Base-by-base conservation (phyloP, 1,140 invertebrate genomes). In the Hylaeus anthracinus region DNA sequence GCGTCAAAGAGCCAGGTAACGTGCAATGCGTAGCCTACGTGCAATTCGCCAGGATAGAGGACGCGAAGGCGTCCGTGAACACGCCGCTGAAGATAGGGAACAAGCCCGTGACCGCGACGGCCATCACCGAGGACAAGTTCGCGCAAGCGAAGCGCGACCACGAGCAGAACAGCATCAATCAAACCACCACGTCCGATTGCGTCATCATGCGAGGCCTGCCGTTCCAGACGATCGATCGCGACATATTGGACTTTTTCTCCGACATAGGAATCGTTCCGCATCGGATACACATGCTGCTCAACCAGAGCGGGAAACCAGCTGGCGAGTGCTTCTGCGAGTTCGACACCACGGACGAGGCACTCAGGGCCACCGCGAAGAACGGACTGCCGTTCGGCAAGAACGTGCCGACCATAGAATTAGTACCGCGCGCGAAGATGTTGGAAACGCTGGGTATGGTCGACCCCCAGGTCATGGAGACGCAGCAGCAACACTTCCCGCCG, bases 241-340 rank as follows among this genome's bases (percentile, higher is more conserved):
- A 97, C 81, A 95, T 98, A 41, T 94, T 96, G 0, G 96, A 97
- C 65, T 98, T 97, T 85, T 97, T 98, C 83, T 95, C 95, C 0
- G 95, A 97, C 64, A 95, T 97, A 37, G 96, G 96, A 12, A 94
- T 97, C 2, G 95, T 96, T 0, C 97, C 97, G 0, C 94, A 95
- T 45, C 95, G 96, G 78, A 97, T 98, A 78, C 96, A 98, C 87
- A 95, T 98, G 77, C 94, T 98, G 91, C 93, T 96, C 14, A 96
- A 96, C 83, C 91, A 95, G 8, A 94, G 94, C 63, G 95, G 96
- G 3, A 94, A 95, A 79, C 96, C 97, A 0, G 95, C 95, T 0
- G 97, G 98, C 1, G 96, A 98, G 84, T 97, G 97, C 56, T 98
- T 97, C 90, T 97, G 97, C 84, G 97, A 98, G 90, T 98, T 98